phyloP scores from a whole-genome alignment of 2,797 vertebrate genomes.

The Tragelaphus oryx region DNA sequence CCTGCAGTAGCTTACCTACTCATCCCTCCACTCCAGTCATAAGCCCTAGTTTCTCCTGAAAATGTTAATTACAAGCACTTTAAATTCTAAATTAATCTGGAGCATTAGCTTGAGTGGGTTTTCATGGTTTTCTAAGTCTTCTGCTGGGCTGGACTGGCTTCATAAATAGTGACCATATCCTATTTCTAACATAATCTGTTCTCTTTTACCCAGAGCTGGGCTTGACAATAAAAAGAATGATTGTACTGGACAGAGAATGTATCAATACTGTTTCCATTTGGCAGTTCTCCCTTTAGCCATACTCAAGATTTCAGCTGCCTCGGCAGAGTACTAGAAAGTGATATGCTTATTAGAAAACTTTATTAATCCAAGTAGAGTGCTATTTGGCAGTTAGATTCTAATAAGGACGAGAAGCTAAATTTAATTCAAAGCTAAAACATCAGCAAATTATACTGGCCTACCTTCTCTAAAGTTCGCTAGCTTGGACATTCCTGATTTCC shows the following conservation, averaged over 20 bases:
- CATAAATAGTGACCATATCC: neutral
- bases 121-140: neutral
- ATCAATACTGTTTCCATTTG: conserved; percentile 37
- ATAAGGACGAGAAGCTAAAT: conserved; percentile 63
- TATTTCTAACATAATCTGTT: neutral
- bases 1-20: neutral
- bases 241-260: neutral
- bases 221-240: neutral
- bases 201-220: neutral
- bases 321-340: conserved; percentile 34
- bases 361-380: conserved; percentile 66
- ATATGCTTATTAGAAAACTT: conserved; percentile 67
- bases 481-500: conserved; percentile 33
- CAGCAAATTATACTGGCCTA: conserved; percentile 26
- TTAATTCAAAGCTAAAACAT: conserved; percentile 64
- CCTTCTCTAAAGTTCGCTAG: conserved; percentile 9
- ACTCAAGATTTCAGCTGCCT: conserved; percentile 52
- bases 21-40: neutral
- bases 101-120: neutral
- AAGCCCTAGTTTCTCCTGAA: neutral
- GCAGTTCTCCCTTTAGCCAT: neutral
- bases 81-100: neutral
- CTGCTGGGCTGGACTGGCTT: neutral
- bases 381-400: conserved; percentile 60
- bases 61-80: neutral